Percentiles rank a stretch among this genome's conserved stretches.
These are phyloP conservation scores for Luperina nickerlii DNA, from an alignment of 2,888 invertebrate genomes.

Conservation along the genomic window DNA sequence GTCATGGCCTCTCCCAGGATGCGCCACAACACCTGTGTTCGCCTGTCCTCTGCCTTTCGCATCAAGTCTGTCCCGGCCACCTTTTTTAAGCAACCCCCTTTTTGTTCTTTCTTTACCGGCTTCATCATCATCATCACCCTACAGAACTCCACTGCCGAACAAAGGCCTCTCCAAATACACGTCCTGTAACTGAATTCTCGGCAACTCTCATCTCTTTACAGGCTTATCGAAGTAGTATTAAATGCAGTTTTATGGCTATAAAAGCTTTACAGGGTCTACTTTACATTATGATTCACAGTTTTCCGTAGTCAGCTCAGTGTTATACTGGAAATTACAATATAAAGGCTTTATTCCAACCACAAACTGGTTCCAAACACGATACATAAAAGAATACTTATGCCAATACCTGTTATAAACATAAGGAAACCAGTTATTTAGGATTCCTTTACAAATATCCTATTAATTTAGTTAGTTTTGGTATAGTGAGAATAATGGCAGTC, in stretches of 20 bases:
- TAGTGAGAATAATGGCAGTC: conserved; percentile 45
- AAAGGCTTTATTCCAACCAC: conserved; percentile 25
- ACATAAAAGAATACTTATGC: conserved; percentile 37
- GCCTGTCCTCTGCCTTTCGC: neutral
- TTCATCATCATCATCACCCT: neutral
- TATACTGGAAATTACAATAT: conserved; percentile 26
- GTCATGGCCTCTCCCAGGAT: neutral
- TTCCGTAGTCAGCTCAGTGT: neutral
- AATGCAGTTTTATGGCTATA: neutral
- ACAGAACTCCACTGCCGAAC: neutral
- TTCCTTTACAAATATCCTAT: conserved; percentile 30
- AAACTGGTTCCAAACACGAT: conserved; percentile 46
- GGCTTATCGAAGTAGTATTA: neutral
- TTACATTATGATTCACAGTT: conserved; percentile 25
- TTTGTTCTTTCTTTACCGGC: neutral
- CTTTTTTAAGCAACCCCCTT: neutral
- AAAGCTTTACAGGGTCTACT: neutral
- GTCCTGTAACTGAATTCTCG: neutral
- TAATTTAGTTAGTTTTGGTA: conserved; percentile 44
- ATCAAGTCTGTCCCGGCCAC: neutral
- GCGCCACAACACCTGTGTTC: neutral
- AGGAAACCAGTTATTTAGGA: conserved; percentile 56
- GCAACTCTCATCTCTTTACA: neutral
- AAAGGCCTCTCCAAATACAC: neutral
- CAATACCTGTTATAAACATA: conserved; percentile 37